Conservation (phyloP, 2,113 vertebrate genomes). For the Chrysochloris asiatica region DNA sequence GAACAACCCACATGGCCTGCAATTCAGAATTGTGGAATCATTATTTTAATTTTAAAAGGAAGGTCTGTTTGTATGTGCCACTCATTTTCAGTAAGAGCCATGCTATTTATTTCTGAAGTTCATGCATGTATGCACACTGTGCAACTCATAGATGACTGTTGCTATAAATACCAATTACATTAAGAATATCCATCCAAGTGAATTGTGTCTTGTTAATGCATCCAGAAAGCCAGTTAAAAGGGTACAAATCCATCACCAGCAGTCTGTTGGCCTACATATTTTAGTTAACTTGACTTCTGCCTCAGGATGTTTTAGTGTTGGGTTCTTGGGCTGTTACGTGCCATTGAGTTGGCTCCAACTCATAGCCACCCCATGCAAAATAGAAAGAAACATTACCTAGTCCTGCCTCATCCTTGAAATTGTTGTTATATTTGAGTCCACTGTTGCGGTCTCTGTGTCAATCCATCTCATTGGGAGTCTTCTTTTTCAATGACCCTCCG, state of each 20-base stretch:
- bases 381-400: background rate
- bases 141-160: background rate
- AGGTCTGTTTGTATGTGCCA: slow-evolving; percentile 51
- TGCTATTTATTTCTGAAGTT: slow-evolving; percentile 29
- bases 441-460: no score
- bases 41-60: slow-evolving; percentile 71
- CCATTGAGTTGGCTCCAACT: background rate
- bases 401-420: background rate
- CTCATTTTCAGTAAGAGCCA: slow-evolving; percentile 65
- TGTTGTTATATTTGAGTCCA: background rate
- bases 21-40: slow-evolving; percentile 8
- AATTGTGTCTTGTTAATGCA: background rate
- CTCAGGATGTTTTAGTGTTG: background rate
- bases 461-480: no score
- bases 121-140: background rate
- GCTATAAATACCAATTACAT: slow-evolving; percentile 20
- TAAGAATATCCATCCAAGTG: slow-evolving; percentile 5
- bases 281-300: slow-evolving; percentile 19
- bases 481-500: no score
- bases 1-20: slow-evolving; percentile 52
- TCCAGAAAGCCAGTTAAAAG: background rate
- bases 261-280: slow-evolving; percentile 27
- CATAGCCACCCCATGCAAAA: background rate
- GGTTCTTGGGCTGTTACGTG: background rate
- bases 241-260: background rate